Percentiles rank a stretch among this genome's conserved stretches.
Evolutionary conservation across 1,140 invertebrate species (phyloP).

Genomic region (Aphaenogaster floridana): DNA sequence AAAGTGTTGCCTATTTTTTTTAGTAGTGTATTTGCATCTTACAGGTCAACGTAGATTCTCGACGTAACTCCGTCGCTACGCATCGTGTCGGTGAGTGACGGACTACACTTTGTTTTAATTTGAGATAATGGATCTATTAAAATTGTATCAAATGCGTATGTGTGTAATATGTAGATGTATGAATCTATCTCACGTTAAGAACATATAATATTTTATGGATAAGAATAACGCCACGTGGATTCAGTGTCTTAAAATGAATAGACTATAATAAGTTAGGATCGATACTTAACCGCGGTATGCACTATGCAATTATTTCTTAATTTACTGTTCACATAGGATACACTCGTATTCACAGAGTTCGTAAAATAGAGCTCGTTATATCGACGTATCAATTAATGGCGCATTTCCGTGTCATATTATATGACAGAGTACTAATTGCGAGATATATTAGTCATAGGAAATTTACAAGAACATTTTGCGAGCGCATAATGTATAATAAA

Average conservation of each 20-base stretch:
- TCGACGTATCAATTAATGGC: background rate
- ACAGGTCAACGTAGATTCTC: background rate
- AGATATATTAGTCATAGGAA: background rate
- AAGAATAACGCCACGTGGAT: background rate
- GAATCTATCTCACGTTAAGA: background rate
- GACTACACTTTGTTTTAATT: background rate
- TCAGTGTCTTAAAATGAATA: background rate
- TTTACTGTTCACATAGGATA: background rate
- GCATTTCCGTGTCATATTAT: background rate
- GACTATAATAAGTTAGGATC: background rate
- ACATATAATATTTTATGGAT: background rate
- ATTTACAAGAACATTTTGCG: background rate
- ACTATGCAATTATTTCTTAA: slow-evolving; percentile 1
- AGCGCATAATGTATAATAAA: background rate
- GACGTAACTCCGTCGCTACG: background rate
- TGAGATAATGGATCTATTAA: background rate
- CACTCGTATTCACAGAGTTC: background rate
- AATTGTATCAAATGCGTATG: background rate
- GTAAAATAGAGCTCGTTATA: background rate
- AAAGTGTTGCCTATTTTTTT: no score
- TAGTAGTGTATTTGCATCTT: background rate
- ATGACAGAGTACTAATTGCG: background rate
- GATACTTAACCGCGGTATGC: background rate
- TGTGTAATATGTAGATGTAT: no score
- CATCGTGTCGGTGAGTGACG: background rate